Conservation (phyloP, 2,888 invertebrate species). For the Sicus ferrugineus region DNA sequence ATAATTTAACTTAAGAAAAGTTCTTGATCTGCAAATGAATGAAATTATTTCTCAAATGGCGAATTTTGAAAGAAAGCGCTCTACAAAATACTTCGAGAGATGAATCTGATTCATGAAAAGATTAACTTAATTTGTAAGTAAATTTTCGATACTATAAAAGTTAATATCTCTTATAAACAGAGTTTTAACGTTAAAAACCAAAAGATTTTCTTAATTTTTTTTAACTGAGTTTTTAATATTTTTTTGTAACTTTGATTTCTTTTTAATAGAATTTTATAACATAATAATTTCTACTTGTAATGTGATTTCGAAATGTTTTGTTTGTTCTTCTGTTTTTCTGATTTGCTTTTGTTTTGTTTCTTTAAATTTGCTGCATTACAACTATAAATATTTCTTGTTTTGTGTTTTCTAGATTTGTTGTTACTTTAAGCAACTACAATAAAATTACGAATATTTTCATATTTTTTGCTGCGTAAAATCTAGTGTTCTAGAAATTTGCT, state of each 20-base stretch:
- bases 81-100: background rate
- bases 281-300: background rate
- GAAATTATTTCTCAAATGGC: background rate
- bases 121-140: background rate
- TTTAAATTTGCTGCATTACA: slow-evolving; percentile 16
- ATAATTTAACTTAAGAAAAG: too few species aligned
- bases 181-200: too few species aligned
- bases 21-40: too few species aligned
- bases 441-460: background rate
- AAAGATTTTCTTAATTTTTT: too few species aligned
- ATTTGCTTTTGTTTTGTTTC: background rate
- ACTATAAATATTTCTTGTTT: too few species aligned
- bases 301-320: background rate
- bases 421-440: background rate
- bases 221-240: background rate
- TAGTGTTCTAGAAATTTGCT: slow-evolving; percentile 64
- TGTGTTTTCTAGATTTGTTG: slow-evolving; percentile 13
- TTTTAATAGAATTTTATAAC: background rate
- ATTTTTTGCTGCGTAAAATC: slow-evolving; percentile 29
- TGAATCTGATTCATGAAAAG: background rate
- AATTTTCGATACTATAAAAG: too few species aligned
- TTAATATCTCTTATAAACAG: too few species aligned
- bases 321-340: background rate
- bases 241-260: background rate
- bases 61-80: background rate